Conservation (phyloP, 2,113 vertebrate genomes). For the Helogale parvula region DNA sequence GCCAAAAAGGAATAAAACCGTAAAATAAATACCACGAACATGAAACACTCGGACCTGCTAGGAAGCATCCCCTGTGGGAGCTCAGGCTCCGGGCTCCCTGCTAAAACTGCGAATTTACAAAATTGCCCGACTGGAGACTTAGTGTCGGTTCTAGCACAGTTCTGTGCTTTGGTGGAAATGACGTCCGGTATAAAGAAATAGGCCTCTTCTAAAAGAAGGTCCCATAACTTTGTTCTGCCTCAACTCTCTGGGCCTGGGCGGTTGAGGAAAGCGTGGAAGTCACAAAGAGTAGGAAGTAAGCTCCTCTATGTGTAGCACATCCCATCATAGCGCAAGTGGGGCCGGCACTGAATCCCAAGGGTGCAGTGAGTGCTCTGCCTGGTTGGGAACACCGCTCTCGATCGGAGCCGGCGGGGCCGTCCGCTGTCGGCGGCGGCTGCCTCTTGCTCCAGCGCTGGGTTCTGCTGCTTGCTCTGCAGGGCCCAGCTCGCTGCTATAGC, state of each 20-base stretch:
- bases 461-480: background rate
- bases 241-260: background rate
- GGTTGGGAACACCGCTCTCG: background rate
- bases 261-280: slow-evolving; percentile 31
- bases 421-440: background rate
- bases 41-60: background rate
- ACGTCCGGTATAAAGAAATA: background rate
- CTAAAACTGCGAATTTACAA: background rate
- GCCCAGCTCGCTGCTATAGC: slow-evolving; percentile 71
- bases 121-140: background rate
- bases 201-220: background rate
- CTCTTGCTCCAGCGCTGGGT: background rate
- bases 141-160: background rate
- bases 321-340: fast-evolving
- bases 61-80: background rate
- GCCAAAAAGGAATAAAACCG: slow-evolving; percentile 17
- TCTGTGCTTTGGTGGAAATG: background rate
- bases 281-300: slow-evolving; percentile 10
- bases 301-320: background rate
- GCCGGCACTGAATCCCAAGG: background rate
- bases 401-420: background rate
- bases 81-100: background rate
- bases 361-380: background rate
- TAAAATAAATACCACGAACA: slow-evolving; percentile 48
- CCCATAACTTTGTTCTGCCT: background rate